Percentiles rank a stretch among this genome's conserved stretches.
These are phyloP conservation scores for Drosophila borealis DNA, from an alignment of 2,888 invertebrate species.

Conservation along the genomic window DNA sequence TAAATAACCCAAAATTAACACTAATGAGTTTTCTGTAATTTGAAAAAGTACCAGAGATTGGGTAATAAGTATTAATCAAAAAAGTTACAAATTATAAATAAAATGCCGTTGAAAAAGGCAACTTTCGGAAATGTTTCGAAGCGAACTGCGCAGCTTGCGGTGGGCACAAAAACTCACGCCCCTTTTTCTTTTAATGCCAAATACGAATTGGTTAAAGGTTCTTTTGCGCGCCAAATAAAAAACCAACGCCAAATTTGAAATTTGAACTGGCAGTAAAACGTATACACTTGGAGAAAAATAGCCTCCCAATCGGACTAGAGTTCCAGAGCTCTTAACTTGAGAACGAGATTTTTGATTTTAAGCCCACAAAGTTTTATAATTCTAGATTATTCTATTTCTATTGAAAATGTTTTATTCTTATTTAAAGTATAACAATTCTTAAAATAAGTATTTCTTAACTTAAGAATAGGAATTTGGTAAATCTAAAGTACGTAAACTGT, in stretches of 20 bases:
- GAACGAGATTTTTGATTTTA: too few relatives aligned
- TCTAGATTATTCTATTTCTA: too few relatives aligned
- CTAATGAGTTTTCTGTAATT: conserved; percentile 68
- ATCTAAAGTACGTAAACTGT: too few relatives aligned
- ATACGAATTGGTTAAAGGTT: conserved; percentile 11
- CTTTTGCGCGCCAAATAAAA: conserved; percentile 59
- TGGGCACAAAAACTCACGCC: conserved; percentile 37
- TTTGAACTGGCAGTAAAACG: conserved; percentile 3
- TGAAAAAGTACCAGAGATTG: conserved; percentile 25
- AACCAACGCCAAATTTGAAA: conserved; percentile 24
- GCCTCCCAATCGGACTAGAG: not conserved
- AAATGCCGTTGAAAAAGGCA: conserved; percentile 44
- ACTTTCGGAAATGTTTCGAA: conserved; percentile 1
- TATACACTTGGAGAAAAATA: conserved; percentile 1
- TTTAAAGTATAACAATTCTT: too few relatives aligned
- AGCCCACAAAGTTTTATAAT: too few relatives aligned
- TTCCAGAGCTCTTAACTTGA: too few relatives aligned
- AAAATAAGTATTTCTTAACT: too few relatives aligned
- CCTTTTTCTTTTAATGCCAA: conserved; percentile 22
- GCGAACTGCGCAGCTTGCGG: conserved; percentile 45
- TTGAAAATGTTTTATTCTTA: too few relatives aligned
- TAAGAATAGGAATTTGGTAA: too few relatives aligned
- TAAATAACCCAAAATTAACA: conserved; percentile 51
- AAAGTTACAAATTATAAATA: conserved; percentile 19
- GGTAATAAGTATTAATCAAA: conserved; percentile 25